phyloP scores from a whole-genome alignment of 2,888 invertebrate species.

The Pasiphila rectangulata region DNA sequence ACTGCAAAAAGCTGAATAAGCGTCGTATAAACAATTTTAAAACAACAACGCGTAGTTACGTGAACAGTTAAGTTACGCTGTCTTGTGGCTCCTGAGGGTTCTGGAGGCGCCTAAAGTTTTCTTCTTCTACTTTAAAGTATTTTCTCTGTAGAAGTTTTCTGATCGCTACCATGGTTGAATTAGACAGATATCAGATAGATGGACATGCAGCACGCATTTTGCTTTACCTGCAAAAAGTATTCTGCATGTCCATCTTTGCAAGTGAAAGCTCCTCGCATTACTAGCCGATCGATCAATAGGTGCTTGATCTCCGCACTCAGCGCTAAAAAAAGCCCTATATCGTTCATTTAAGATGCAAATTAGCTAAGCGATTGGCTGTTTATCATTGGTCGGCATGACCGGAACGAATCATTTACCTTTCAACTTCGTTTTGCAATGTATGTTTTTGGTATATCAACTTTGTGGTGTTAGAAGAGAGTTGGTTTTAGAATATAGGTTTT shows the following conservation, averaged over 20 bases:
- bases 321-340: neutral
- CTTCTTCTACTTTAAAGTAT: too few species aligned
- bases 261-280: conserved; percentile 18
- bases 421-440: conserved; percentile 10
- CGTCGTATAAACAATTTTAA: too few species aligned
- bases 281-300: conserved; percentile 16
- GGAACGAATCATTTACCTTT: conserved; percentile 17
- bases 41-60: too few species aligned
- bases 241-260: conserved; percentile 9
- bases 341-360: conserved; percentile 1
- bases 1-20: too few species aligned
- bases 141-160: too few species aligned
- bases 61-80: too few species aligned
- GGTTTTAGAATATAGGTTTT: too few species aligned
- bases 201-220: neutral
- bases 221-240: neutral
- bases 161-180: too few species aligned
- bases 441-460: neutral
- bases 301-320: conserved; percentile 1
- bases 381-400: conserved; percentile 10
- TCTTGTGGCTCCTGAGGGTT: too few species aligned
- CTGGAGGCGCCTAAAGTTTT: too few species aligned
- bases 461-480: neutral
- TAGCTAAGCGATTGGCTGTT: neutral
- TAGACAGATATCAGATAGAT: too few species aligned